phyloP scores from a whole-genome alignment of 2,113 vertebrate genomes.

The Heterotilapia buettikoferi region DNA sequence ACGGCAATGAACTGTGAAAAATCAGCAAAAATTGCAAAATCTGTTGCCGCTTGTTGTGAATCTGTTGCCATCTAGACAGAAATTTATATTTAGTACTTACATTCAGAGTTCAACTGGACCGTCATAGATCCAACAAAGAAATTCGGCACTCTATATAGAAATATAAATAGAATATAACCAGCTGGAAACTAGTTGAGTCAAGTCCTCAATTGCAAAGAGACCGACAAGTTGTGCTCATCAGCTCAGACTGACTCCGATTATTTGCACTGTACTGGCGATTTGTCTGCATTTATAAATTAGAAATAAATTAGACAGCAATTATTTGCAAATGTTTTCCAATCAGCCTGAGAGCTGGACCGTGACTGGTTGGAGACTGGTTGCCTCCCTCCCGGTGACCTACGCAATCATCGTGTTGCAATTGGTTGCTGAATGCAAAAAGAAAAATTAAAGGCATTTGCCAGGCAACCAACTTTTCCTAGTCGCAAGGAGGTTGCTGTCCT shows the following conservation, averaged over 20 bases:
- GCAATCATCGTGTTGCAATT: neutral
- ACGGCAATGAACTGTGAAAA: neutral
- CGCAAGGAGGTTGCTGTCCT: neutral
- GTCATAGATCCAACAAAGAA: neutral
- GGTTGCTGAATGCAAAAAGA: neutral
- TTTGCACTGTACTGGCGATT: neutral
- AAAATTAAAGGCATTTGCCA: neutral
- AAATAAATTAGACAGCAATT: neutral
- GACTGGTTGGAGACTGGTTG: neutral
- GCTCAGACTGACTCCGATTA: neutral
- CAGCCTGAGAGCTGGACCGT: neutral
- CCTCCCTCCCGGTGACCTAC: neutral
- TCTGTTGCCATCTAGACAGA: neutral
- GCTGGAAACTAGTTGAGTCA: neutral
- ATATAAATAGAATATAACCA: neutral
- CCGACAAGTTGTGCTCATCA: neutral
- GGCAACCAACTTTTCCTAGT: neutral
- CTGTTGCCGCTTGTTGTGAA: neutral
- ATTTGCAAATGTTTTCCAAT: neutral
- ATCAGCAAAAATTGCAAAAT: neutral
- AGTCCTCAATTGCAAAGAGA: neutral
- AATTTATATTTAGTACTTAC: neutral
- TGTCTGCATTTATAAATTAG: neutral
- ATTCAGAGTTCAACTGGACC: neutral
- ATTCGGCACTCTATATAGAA: neutral